Conservation (phyloP, 1,140 invertebrate species). For the Drosophila sp. region DNA sequence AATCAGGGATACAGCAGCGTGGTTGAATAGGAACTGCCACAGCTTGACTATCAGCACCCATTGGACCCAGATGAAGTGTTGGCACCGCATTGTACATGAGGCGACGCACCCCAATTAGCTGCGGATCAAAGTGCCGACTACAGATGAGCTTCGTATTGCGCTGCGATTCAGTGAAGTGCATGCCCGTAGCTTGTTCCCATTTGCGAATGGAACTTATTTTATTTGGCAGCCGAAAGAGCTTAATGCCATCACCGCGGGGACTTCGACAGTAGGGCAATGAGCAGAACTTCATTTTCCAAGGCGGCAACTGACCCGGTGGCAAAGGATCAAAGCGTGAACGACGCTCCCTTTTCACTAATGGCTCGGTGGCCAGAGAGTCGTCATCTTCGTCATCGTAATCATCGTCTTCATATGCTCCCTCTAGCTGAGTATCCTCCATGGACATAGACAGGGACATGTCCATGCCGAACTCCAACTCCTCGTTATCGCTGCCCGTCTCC, state of each 20-base stretch:
- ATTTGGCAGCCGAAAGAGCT: constrained; percentile 66
- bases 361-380: neutral
- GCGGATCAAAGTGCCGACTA: constrained; percentile 69
- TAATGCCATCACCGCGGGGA: constrained; percentile 68
- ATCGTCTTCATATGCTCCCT: constrained; percentile 5
- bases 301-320: constrained; percentile 34
- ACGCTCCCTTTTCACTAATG: constrained; percentile 33
- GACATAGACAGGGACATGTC: constrained; percentile 44
- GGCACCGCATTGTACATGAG: constrained; percentile 67
- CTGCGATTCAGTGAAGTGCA: constrained; percentile 67
- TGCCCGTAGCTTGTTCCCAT: constrained; percentile 69
- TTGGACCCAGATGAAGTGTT: constrained; percentile 48
- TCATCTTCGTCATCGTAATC: neutral
- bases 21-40: constrained; percentile 5
- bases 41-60: neutral
- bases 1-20: constrained; percentile 56
- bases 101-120: constrained; percentile 68
- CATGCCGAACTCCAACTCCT: constrained; percentile 38
- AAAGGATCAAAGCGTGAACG: constrained; percentile 39
- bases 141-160: constrained; percentile 72
- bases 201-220: constrained; percentile 57
- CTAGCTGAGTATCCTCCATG: constrained; percentile 26
- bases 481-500: constrained; percentile 29
- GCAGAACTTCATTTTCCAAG: constrained; percentile 70
- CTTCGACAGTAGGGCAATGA: constrained; percentile 67